Evolutionary conservation across 2,113 vertebrate genomes (phyloP).

Genomic region (Alectura lathami): DNA sequence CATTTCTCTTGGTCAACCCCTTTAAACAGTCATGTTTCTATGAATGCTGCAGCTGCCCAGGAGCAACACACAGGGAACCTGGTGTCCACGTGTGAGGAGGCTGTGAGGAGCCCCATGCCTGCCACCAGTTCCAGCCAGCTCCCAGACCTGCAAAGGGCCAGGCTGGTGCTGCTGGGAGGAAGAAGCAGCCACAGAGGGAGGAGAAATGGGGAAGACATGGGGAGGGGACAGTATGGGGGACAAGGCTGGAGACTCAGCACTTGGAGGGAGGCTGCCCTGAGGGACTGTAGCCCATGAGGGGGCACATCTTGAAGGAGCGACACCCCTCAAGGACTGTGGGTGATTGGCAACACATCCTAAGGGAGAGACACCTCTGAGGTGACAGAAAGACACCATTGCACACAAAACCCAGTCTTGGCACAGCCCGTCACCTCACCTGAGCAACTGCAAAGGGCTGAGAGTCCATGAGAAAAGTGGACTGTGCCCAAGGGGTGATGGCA

Average conservation of each 20-base stretch:
- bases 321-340: not conserved
- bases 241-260: accelerated
- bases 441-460: no score
- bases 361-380: no score
- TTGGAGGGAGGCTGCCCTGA: not conserved
- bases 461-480: no score
- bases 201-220: not conserved
- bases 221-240: not conserved
- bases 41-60: not conserved
- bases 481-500: no score
- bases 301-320: not conserved
- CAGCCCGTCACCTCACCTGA: no score
- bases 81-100: accelerated
- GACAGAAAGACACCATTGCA: not conserved
- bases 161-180: accelerated
- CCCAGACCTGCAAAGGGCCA: accelerated
- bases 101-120: accelerated
- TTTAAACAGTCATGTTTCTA: not conserved
- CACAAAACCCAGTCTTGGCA: no score
- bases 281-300: not conserved
- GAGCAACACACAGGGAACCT: no score
- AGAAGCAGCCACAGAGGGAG: accelerated
- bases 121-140: not conserved
- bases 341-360: no score
- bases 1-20: not conserved